Percentiles rank a stretch among this genome's conserved stretches.
These are phyloP conservation scores for Xestobium rufovillosum DNA, from an alignment of 2,888 invertebrate species.

Conservation along the genomic window DNA sequence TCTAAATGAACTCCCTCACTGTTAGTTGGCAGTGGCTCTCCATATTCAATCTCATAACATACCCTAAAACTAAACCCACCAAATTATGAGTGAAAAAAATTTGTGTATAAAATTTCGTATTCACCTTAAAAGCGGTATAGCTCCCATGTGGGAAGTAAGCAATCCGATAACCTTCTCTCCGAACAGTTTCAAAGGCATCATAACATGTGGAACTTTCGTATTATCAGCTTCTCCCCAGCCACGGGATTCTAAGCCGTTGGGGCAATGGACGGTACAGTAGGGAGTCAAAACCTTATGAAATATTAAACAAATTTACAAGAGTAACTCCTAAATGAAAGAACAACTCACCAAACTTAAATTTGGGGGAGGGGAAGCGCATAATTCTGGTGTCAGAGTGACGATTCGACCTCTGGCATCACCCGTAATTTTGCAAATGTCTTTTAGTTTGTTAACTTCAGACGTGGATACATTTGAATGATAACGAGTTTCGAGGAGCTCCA, in stretches of 20 bases:
- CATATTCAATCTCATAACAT: slow-evolving; percentile 73
- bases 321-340: neutral
- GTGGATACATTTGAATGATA: slow-evolving; percentile 68
- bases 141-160: slow-evolving; percentile 67
- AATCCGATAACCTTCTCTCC: slow-evolving; percentile 58
- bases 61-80: slow-evolving; percentile 58
- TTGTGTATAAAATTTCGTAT: slow-evolving; percentile 10
- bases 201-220: slow-evolving; percentile 57
- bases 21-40: slow-evolving; percentile 51
- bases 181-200: slow-evolving; percentile 58
- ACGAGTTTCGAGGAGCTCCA: slow-evolving; percentile 75
- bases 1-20: slow-evolving; percentile 79
- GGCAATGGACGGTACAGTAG: slow-evolving; percentile 60
- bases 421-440: slow-evolving; percentile 69
- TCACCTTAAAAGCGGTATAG: slow-evolving; percentile 72
- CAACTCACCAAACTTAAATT: slow-evolving; percentile 31
- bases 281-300: slow-evolving; percentile 41
- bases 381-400: slow-evolving; percentile 56
- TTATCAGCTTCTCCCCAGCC: slow-evolving; percentile 66
- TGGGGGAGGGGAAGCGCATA: slow-evolving; percentile 51
- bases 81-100: neutral
- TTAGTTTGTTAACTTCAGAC: slow-evolving; percentile 64
- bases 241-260: slow-evolving; percentile 50
- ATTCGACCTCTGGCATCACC: slow-evolving; percentile 63
- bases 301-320: slow-evolving; percentile 12